A percentile compares a stretch with the other conserved stretches of the same genome.
phyloP scores from a whole-genome alignment of 2,888 invertebrate genomes.

The Eilema griseolum region DNA sequence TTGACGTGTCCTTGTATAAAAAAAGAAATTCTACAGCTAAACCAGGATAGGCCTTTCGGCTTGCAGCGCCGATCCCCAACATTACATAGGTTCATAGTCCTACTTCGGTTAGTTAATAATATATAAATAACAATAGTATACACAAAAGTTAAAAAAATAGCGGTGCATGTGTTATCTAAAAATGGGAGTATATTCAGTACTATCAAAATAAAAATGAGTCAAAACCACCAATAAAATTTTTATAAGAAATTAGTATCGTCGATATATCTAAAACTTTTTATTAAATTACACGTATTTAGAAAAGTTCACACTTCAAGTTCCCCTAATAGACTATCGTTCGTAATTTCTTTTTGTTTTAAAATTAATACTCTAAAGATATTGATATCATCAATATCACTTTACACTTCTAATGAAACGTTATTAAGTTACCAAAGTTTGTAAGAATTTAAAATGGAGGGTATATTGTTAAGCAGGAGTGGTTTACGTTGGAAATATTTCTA shows the following conservation, averaged over 20 bases:
- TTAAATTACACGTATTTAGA: slow-evolving; percentile 10
- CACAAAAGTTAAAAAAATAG: too few relatives aligned
- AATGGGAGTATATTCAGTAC: too few relatives aligned
- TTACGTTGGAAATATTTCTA: background rate
- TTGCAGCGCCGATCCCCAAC: too few relatives aligned
- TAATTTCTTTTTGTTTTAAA: slow-evolving; percentile 49
- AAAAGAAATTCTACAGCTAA: too few relatives aligned
- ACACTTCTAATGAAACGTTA: slow-evolving; percentile 49
- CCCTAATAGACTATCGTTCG: slow-evolving; percentile 60
- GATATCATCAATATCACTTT: slow-evolving; percentile 65
- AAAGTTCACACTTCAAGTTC: slow-evolving; percentile 20
- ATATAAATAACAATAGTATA: too few relatives aligned
- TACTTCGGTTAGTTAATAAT: too few relatives aligned
- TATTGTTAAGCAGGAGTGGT: background rate
- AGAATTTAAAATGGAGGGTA: slow-evolving; percentile 16
- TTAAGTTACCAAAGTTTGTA: slow-evolving; percentile 21
- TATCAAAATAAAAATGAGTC: too few relatives aligned
- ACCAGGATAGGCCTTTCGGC: too few relatives aligned
- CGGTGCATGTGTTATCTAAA: too few relatives aligned
- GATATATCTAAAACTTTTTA: slow-evolving; percentile 3
- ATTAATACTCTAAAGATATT: slow-evolving; percentile 54
- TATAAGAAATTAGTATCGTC: background rate
- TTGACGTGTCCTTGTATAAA: too few relatives aligned
- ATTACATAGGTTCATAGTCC: too few relatives aligned
- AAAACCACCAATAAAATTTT: background rate